A percentile compares a stretch with the other conserved stretches of the same genome.
Conservation (phyloP, 2,888 invertebrate genomes). For the Corythucha ciliata region DNA sequence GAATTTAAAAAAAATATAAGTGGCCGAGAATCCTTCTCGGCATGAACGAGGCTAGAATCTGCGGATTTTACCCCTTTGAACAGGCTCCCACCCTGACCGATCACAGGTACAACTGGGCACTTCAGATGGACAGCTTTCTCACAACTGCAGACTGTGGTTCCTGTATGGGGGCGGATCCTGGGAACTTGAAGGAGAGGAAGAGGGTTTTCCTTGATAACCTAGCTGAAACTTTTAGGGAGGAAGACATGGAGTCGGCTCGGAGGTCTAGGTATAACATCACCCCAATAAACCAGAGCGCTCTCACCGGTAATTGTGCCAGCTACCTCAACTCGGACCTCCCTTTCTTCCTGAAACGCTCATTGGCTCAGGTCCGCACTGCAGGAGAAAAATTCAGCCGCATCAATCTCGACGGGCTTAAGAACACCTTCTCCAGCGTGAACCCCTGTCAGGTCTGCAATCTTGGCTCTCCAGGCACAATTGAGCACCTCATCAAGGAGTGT, state of each 20-base stretch:
- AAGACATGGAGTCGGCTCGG: not conserved
- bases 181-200: not conserved
- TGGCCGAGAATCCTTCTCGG: too few species aligned
- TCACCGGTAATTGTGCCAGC: not conserved
- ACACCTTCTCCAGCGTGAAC: not conserved
- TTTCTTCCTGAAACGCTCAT: not conserved
- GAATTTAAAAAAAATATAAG: too few species aligned
- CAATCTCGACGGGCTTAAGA: not conserved
- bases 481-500: slow-evolving; percentile 3
- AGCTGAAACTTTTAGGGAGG: not conserved
- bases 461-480: not conserved
- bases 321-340: not conserved
- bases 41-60: too few species aligned
- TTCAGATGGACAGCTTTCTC: too few species aligned
- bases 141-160: too few species aligned
- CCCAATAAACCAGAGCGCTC: not conserved
- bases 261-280: not conserved
- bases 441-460: slow-evolving; percentile 10
- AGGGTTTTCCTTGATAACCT: not conserved
- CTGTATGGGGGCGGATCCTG: too few species aligned
- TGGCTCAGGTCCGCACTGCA: slow-evolving; percentile 1
- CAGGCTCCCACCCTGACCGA: too few species aligned
- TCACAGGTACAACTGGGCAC: too few species aligned
- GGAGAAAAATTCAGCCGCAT: slow-evolving; percentile 9
- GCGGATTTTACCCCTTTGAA: too few species aligned